phyloP scores from a whole-genome alignment of 2,797 vertebrate genomes.

The Pantherophis vulpinus region DNA sequence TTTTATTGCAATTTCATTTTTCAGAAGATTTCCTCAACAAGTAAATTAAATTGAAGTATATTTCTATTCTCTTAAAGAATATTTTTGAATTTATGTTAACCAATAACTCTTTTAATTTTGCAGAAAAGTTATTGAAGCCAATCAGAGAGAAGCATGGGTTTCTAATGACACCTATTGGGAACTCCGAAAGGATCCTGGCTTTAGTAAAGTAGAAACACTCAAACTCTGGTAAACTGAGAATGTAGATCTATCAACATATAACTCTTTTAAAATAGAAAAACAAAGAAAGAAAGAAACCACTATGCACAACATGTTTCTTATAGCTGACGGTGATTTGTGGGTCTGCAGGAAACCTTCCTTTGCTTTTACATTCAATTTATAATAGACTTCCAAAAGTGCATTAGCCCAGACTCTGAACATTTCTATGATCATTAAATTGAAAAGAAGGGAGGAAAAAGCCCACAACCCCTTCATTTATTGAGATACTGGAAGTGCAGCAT shows the following conservation, averaged over 20 bases:
- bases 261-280: slow-evolving; percentile 71
- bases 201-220: slow-evolving; percentile 90
- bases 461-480: slow-evolving; percentile 60
- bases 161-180: slow-evolving; percentile 97
- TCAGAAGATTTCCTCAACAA: background rate
- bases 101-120: slow-evolving; percentile 42
- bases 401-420: slow-evolving; percentile 73
- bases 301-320: slow-evolving; percentile 84
- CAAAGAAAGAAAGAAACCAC: slow-evolving; percentile 57
- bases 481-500: slow-evolving; percentile 57
- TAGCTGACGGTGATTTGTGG: slow-evolving; percentile 74
- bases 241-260: slow-evolving; percentile 71
- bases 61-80: background rate
- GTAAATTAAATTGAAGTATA: background rate
- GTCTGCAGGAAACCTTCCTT: slow-evolving; percentile 69
- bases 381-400: slow-evolving; percentile 76
- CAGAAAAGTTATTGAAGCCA: slow-evolving; percentile 91
- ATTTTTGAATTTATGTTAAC: slow-evolving; percentile 5
- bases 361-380: slow-evolving; percentile 79
- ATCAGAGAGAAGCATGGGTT: slow-evolving; percentile 96
- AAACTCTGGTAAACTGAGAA: slow-evolving; percentile 88
- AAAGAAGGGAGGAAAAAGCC: background rate
- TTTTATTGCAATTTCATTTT: background rate
- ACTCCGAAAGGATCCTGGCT: slow-evolving; percentile 94
- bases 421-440: slow-evolving; percentile 71